These are phyloP conservation scores for Rafetus swinhoei DNA, from an alignment of 2,113 vertebrate genomes.

Conservation along the genomic window DNA sequence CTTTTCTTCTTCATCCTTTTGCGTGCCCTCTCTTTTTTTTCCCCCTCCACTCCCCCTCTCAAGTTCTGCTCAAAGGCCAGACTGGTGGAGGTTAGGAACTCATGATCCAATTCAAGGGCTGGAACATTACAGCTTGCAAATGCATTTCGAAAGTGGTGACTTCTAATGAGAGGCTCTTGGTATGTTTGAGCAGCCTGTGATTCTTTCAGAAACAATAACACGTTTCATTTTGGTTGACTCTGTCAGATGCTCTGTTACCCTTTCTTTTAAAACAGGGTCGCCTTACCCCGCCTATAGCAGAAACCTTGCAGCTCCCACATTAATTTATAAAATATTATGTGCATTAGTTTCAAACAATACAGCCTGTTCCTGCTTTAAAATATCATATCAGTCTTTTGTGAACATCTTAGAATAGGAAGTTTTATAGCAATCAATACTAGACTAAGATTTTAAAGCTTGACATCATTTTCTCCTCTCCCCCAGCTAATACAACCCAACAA, in stretches of 20 bases:
- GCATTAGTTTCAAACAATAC: conserved; percentile 19
- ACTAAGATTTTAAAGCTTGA: background rate
- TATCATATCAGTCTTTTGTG: background rate
- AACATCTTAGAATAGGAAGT: background rate
- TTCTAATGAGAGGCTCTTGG: conserved; percentile 71
- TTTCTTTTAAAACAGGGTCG: conserved; percentile 30
- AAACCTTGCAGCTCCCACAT: conserved; percentile 4
- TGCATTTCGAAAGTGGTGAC: conserved; percentile 66
- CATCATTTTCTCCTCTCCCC: background rate
- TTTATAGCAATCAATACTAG: background rate
- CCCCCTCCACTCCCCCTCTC: conserved; percentile 44
- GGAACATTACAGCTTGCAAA: conserved; percentile 67
- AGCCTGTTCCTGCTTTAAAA: background rate
- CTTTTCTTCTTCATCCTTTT: conserved; percentile 80
- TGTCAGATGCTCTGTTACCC: conserved; percentile 34
- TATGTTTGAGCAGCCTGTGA: conserved; percentile 31
- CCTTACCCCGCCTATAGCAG: conserved; percentile 15
- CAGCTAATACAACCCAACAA: background rate
- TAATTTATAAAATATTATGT: conserved; percentile 7
- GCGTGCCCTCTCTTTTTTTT: conserved; percentile 29
- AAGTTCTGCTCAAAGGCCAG: conserved; percentile 76
- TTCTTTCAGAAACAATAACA: conserved; percentile 36
- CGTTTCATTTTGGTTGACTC: conserved; percentile 42
- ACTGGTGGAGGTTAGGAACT: conserved; percentile 66
- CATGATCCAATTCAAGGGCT: conserved; percentile 48